Evolutionary conservation across 2,797 vertebrate genomes (phyloP), one percentile per base, ranked within the genome.

Genomic region (Lophius americanus): DNA sequence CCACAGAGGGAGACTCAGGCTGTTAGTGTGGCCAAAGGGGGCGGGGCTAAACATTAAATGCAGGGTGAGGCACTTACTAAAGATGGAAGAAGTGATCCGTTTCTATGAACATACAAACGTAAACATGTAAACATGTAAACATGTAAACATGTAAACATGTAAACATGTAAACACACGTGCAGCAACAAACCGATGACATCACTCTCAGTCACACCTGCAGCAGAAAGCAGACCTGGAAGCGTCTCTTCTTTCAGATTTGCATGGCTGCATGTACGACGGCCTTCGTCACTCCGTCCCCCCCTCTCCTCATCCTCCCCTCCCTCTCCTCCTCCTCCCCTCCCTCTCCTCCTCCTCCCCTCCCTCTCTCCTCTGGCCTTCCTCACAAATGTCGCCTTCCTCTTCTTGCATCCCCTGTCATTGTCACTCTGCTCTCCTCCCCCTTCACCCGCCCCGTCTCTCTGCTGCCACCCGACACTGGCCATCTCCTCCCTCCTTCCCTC

Each of bases 121-220:
- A 14, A 23, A 23, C 1, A 23, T 23, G 23, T 23, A 23, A 23
- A 23, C 23, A 23, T 23, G 23, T 23, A 23, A 23, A 23, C 23
- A 23, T 23, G 1, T 33, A 39, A 37, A 52, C 68, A 79, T 23
- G 23, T 23, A 23, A 23, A 23, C 23, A 23, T 23, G 23, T 23
- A 23, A 23, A 23, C 23, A 23, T 23, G 1, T 33, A 39, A 37
- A 52, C 68, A 79, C 68, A 41, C 8, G 37, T 64, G 59, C 55
- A 43, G 55, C 54, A 56, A 56, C 75, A 60, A 51, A 69, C 70
- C 70, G 74, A 64, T 78, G 76, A 64, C 65, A 71, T 65, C 50
- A 63, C 33, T 42, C 56, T 60, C 57, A 47, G 38, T 57, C 36
- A 48, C 70, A 46, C 64, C 11, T 23, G 23, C 23, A 23, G 23